Evolutionary conservation across 92 coral and sea anemone species (phyloP), one percentile per base, ranked within the genome.

Genomic region (Isaurus tuberculatus): DNA sequence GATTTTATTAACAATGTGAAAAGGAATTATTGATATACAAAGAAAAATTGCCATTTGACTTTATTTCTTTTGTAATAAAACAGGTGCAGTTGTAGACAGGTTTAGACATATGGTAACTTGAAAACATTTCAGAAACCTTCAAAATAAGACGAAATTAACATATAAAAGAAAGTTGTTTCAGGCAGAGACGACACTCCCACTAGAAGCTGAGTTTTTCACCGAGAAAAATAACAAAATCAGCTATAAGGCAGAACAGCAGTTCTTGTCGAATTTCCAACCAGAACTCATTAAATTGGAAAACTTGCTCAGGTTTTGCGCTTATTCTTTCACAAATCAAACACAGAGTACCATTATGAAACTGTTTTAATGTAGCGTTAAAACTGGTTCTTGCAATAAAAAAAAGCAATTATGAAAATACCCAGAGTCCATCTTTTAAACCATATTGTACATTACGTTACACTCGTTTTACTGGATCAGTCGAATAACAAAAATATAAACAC

Each of bases 31-130:
- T 53, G 19, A 10, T 33, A 55, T n/a, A 57, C 53, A 20, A 10
- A 48, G 30, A 74, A 27, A 51, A 25, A 15, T 23, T 77, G 68
- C 25, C 51, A 17, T 77, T 77, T 32, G 13, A 2, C 19, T 57
- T 42, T 30, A 32, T 33, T 55, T 32, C 48, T 4, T 34, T 23
- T 2, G 29, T 17, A 74, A 32, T 30, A 20, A 32, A 77, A 5
- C 82, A 77, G 82, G 31, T 77, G 82, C 69, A 57, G 28, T 4
- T 57, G 3, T 36, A 20, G 55, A 27, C 58, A 19, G 14, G 23
- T 34, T 55, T 23, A 4, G 7, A 7, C 46, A 40, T 17, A 58
- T 27, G 11, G 33, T 29, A 27, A 23, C 23, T 6, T 77, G 31
- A 30, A 77, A 70, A 11, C 17, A 22, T 58, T 58, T 9, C 26